phyloP scores from a whole-genome alignment of 1,140 invertebrate species.

The Cyrtorhinus lividipennis region DNA sequence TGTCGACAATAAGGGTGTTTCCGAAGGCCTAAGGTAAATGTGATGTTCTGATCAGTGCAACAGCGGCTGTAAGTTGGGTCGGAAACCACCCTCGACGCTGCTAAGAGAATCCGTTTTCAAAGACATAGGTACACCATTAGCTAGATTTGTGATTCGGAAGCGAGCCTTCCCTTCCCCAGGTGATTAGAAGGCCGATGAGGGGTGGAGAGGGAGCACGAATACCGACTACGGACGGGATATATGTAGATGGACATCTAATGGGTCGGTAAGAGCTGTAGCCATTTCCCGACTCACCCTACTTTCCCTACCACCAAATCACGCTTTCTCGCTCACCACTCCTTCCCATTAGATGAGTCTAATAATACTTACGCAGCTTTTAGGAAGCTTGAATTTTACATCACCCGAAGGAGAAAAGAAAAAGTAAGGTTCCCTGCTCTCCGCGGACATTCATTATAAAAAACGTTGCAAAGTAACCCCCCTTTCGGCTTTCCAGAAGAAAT shows the following conservation, averaged over 20 bases:
- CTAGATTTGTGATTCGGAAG: neutral
- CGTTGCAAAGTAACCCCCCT: neutral
- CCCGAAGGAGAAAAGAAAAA: neutral
- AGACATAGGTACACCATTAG: neutral
- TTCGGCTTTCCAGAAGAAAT: no score
- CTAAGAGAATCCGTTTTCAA: conserved; percentile 1
- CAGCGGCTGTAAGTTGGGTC: neutral
- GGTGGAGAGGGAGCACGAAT: neutral
- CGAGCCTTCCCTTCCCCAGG: neutral
- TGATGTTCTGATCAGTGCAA: neutral
- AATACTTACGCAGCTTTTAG: neutral
- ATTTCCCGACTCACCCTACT: neutral
- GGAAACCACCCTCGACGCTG: neutral
- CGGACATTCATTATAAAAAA: conserved; percentile 7
- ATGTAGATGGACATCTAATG: conserved; percentile 9
- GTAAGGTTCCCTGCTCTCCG: neutral
- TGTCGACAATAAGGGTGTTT: neutral
- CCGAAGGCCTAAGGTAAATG: neutral
- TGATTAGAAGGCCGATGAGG: neutral
- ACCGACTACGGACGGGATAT: neutral
- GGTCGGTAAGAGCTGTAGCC: neutral
- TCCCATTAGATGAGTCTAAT: neutral
- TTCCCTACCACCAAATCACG: no score
- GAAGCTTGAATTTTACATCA: neutral
- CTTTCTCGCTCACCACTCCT: no score